phyloP scores from a whole-genome alignment of 1,140 invertebrate species.

The Lerema accius region DNA sequence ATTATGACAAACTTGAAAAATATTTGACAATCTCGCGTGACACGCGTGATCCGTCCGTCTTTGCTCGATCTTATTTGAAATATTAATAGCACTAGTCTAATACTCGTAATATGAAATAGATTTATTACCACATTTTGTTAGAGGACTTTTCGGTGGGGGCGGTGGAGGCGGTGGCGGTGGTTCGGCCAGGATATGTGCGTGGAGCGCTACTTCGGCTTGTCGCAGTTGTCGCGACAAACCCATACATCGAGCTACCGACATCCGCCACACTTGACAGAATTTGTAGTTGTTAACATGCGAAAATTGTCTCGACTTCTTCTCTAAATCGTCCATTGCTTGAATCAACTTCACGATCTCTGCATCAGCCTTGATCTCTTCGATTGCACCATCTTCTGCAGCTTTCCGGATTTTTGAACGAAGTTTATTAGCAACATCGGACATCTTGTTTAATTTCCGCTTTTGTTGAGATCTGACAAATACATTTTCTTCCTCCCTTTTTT shows the following conservation, averaged over 20 bases:
- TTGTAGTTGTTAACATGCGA: constrained; percentile 79
- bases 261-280: constrained; percentile 75
- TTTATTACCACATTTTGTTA: constrained; percentile 65
- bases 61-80: too few species aligned
- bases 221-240: constrained; percentile 50
- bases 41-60: too few species aligned
- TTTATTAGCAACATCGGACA: constrained; percentile 87
- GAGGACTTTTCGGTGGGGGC: constrained; percentile 57
- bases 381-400: constrained; percentile 82
- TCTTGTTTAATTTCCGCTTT: constrained; percentile 91
- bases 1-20: neutral
- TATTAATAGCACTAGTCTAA: too few species aligned
- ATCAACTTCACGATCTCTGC: constrained; percentile 86
- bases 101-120: too few species aligned
- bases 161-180: constrained; percentile 62
- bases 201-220: constrained; percentile 59
- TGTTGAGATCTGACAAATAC: constrained; percentile 91
- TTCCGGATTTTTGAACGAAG: constrained; percentile 85
- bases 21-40: too few species aligned
- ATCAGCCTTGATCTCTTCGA: constrained; percentile 83
- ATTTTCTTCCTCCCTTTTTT: constrained; percentile 94
- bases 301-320: constrained; percentile 87
- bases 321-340: constrained; percentile 85
- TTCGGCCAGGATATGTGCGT: constrained; percentile 68
- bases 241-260: constrained; percentile 54